These are phyloP conservation scores for Cliona cf. orientalis DNA, from an alignment of 37 sponge, comb jelly and placozoan species.

Conservation along the genomic window DNA sequence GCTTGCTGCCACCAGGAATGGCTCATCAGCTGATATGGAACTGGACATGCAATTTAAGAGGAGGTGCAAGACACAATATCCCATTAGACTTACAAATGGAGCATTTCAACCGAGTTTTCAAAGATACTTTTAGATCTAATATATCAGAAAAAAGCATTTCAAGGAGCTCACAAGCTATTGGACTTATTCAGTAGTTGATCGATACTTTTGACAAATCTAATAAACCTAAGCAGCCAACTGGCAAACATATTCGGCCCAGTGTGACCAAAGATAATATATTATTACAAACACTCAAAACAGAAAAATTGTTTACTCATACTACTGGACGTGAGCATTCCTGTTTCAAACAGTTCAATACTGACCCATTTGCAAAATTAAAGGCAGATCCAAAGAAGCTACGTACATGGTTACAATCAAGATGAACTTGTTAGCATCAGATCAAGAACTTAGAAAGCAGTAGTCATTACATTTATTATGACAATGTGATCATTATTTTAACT, in stretches of 20 bases:
- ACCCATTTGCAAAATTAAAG: not conserved
- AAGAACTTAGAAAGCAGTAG: too few species aligned
- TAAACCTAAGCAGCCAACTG: not conserved
- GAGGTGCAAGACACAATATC: not conserved
- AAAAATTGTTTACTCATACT: not conserved
- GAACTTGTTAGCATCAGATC: not conserved
- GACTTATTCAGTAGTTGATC: not conserved
- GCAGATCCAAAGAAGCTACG: not conserved
- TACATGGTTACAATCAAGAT: not conserved
- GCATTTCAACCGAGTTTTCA: constrained; percentile 5
- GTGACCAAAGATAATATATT: not conserved
- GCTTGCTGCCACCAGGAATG: not conserved
- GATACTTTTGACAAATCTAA: not conserved
- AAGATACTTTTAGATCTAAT: not conserved
- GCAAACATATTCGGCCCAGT: not conserved
- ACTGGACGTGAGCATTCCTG: not conserved
- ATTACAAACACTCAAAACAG: not conserved
- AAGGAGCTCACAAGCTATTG: constrained; percentile 21
- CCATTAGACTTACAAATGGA: constrained; percentile 10
- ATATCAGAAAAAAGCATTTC: not conserved
- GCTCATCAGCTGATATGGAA: constrained; percentile 6
- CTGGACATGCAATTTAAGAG: not conserved
- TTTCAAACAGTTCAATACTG: not conserved
- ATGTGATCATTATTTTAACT: not conserved
- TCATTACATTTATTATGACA: not conserved